phyloP scores from a whole-genome alignment of 2,113 vertebrate genomes.

The Craseonycteris thonglongyai region DNA sequence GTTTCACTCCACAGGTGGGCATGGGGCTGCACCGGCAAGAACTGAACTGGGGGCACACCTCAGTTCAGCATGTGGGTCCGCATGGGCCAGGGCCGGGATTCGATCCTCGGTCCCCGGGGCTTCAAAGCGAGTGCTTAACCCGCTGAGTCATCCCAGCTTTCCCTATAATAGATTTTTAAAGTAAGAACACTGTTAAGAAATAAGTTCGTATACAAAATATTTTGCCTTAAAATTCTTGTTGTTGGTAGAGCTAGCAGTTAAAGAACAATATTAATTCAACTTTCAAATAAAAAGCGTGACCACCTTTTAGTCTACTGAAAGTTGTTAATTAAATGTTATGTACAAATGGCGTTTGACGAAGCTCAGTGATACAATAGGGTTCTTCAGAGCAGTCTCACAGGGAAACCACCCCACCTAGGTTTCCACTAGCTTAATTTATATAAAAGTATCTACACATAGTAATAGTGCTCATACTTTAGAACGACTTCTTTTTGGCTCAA shows the following conservation, averaged over 20 bases:
- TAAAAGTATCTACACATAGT: background rate
- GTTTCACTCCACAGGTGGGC: too few species aligned
- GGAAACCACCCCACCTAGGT: background rate
- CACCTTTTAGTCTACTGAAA: background rate
- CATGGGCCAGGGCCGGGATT: too few species aligned
- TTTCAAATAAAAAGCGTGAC: background rate
- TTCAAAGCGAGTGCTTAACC: too few species aligned
- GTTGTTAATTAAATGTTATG: background rate
- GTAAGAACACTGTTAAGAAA: background rate
- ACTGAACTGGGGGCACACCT: too few species aligned
- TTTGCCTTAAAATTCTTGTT: background rate
- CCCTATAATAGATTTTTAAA: background rate
- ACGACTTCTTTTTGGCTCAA: background rate
- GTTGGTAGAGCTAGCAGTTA: background rate
- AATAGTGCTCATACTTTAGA: background rate
- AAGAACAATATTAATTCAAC: background rate
- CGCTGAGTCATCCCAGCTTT: too few species aligned
- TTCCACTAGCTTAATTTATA: background rate
- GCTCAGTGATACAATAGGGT: background rate
- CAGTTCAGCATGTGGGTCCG: too few species aligned
- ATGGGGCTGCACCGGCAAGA: too few species aligned
- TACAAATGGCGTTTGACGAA: background rate
- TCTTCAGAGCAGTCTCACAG: background rate
- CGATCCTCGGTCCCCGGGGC: too few species aligned
- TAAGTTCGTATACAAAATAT: background rate